These are phyloP conservation scores for Sylvia borin DNA, from an alignment of 2,797 vertebrate species.

Conservation along the genomic window DNA sequence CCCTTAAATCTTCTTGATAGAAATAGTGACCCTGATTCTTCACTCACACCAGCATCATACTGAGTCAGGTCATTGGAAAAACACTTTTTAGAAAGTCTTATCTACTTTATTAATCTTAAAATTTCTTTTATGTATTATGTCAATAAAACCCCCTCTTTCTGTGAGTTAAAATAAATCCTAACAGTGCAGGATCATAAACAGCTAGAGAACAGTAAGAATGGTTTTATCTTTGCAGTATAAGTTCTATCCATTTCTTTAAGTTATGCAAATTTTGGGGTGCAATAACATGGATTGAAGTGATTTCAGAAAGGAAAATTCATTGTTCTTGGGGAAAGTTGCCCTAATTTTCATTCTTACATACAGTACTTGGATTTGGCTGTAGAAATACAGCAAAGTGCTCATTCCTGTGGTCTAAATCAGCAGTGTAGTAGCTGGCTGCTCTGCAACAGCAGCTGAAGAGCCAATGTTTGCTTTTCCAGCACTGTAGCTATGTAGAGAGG, in stretches of 20 bases:
- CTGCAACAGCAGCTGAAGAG: not conserved
- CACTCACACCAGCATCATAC: not conserved
- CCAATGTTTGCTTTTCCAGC: not conserved
- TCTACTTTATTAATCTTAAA: not conserved
- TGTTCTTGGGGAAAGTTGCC: not conserved
- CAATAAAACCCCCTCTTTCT: not conserved
- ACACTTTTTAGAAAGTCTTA: not conserved
- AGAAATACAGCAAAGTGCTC: not conserved
- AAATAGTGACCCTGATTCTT: not conserved
- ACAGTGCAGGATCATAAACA: accelerated
- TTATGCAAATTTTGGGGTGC: not conserved
- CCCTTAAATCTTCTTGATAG: not conserved
- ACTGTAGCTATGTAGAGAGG: not conserved
- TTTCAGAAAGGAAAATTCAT: not conserved
- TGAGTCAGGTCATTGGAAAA: not conserved
- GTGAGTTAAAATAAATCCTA: not conserved
- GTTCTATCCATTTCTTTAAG: not conserved
- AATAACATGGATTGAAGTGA: not conserved
- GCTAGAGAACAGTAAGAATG: not conserved
- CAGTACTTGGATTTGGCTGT: not conserved
- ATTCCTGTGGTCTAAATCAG: not conserved
- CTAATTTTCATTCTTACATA: not conserved
- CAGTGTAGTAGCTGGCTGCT: not conserved
- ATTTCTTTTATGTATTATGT: not conserved
- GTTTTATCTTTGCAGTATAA: not conserved